Percentiles rank a stretch among this genome's conserved stretches.
Evolutionary conservation across 2,888 invertebrate genomes (phyloP).

Genomic region (Cancer borealis): DNA sequence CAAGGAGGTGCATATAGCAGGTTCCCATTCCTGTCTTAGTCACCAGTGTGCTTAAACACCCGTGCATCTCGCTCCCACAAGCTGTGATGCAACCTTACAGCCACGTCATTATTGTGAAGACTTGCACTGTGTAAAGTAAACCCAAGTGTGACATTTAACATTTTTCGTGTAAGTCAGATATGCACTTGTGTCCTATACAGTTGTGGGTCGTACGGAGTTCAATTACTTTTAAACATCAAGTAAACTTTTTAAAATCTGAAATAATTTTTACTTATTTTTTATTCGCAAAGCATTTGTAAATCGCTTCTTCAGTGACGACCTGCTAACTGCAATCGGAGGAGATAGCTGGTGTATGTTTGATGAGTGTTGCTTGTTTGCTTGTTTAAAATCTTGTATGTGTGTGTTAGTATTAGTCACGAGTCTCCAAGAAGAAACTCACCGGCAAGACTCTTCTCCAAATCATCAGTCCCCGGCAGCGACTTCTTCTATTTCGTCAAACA

Average conservation of each 20-base stretch:
- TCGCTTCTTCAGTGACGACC: no score
- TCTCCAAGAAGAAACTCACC: not conserved
- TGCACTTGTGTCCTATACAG: not conserved
- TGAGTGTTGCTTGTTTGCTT: conserved; percentile 11
- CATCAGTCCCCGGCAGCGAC: not conserved
- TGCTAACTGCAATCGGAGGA: no score
- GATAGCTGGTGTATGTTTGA: not conserved
- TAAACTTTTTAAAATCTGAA: not conserved
- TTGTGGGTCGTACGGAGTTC: not conserved
- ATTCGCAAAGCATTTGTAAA: no score
- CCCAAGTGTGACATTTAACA: not conserved
- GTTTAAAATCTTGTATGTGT: not conserved
- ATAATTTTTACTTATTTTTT: no score
- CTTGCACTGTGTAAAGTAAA: not conserved
- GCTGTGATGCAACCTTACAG: not conserved
- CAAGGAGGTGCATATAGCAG: not conserved
- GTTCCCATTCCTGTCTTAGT: not conserved
- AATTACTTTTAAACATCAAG: not conserved
- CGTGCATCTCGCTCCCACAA: not conserved
- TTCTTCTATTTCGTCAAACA: not conserved
- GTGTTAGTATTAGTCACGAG: not conserved
- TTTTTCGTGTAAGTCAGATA: not conserved
- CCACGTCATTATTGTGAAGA: not conserved
- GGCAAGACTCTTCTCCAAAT: not conserved
- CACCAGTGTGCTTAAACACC: not conserved